Base-by-base conservation (phyloP, 2,797 vertebrate species). In the Dermochelys coriacea region DNA sequence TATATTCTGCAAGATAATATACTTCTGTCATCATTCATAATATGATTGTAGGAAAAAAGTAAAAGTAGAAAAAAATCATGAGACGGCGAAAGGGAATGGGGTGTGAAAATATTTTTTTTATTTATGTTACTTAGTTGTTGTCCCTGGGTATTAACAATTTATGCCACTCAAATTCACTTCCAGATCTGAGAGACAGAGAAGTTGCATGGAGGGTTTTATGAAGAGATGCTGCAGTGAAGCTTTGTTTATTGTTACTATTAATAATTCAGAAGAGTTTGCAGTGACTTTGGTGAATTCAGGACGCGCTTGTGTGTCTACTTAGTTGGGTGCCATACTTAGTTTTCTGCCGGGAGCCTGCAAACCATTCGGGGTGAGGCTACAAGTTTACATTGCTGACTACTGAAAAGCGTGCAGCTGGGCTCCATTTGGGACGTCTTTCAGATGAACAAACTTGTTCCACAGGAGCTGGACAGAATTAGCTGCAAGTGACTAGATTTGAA, bases 221-320 rank as follows among this genome's bases (percentile, higher is more conserved):
- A 34, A 29, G 86, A 92, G 86, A 93, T 90, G 82, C 96, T 68
- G 86, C 89, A 83, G 54, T 5, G 75, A 92, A 78, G 84, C 50
- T 27, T 5, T 34, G 93, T 97, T 96, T 95, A 95, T 97, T 93
- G 96, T 97, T 96, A 88, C 93, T 95, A 23, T 84, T 64, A 74
- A 85, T 92, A 81, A 75, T 93, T 81, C 81, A 79, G 10, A 54
- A 5, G 81, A n/a, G 52, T 82, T 34, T 1, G 45, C 84, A 90
- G 91, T 27, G 86, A 77, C 83, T 77, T 59, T 3, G 85, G 79
- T 88, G 55, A 49, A 59, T 68, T 84, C 77, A 21, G 82, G 77
- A 59, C 54, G 2, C 5, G 5, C 2, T 3, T 37, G 37, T 11
- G 68, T n/a, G 5, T 1, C 2, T 89, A 55, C 18, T 90, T 54